Percentiles rank a stretch among this genome's conserved stretches.
Conservation (phyloP, 2,888 invertebrate species). For the Eupithecia abbreviata region DNA sequence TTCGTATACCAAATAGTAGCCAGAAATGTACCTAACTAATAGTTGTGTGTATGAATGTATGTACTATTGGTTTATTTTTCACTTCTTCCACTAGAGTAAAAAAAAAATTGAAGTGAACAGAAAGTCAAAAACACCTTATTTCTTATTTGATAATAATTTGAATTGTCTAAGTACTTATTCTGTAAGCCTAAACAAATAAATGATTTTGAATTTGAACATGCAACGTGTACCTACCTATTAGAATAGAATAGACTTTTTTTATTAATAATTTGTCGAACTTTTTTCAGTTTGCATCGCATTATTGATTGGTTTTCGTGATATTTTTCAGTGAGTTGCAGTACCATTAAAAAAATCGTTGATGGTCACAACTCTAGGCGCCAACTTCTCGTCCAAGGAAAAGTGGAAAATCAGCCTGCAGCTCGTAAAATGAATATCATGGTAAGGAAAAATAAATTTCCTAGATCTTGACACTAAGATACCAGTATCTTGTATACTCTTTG, state of each 20-base stretch:
- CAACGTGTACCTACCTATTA: not conserved
- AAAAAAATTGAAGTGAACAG: too few species aligned
- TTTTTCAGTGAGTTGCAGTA: constrained; percentile 39
- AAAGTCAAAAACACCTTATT: too few species aligned
- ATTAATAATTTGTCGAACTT: not conserved
- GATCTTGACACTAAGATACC: not conserved
- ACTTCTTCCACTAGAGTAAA: too few species aligned
- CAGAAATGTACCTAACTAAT: not conserved
- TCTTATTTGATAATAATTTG: too few species aligned
- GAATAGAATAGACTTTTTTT: too few species aligned
- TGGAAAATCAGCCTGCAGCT: constrained; percentile 55
- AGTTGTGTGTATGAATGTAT: too few species aligned
- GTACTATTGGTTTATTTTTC: too few species aligned
- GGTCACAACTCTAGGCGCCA: constrained; percentile 57
- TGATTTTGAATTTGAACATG: too few species aligned
- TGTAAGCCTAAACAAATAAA: too few species aligned
- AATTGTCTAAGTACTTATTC: too few species aligned
- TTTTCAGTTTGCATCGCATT: not conserved
- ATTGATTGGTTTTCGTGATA: constrained; percentile 50
- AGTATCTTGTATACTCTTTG: not conserved
- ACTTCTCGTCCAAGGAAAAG: constrained; percentile 49
- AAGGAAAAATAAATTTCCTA: constrained; percentile 13
- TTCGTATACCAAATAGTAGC: not conserved
- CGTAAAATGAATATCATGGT: constrained; percentile 59
- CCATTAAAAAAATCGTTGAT: constrained; percentile 52